Percentiles rank a stretch among this genome's conserved stretches.
Evolutionary conservation across 2,113 vertebrate species (phyloP).

Genomic region (Perca flavescens): DNA sequence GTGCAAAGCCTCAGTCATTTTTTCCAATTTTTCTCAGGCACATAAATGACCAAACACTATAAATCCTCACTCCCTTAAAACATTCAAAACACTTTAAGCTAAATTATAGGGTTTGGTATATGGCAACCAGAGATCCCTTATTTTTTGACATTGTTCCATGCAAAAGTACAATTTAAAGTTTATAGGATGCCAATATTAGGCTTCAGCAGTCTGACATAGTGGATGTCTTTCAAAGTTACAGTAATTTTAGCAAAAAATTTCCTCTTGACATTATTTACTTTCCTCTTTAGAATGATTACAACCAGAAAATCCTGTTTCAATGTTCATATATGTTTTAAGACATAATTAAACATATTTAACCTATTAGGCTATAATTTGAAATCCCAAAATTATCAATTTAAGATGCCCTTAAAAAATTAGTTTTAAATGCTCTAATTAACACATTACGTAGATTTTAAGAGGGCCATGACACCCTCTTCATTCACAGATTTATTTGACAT

Average conservation of each 20-base stretch:
- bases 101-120: not conserved
- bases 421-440: not conserved
- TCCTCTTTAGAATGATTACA: not conserved
- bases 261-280: not conserved
- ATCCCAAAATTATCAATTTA: not conserved
- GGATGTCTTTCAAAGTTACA: not conserved
- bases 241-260: not conserved
- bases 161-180: not conserved
- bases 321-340: not conserved
- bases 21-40: slow-evolving; percentile 52
- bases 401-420: not conserved
- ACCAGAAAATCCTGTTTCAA: not conserved
- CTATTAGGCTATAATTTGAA: not conserved
- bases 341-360: not conserved
- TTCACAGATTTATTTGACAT: not conserved
- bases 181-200: not conserved
- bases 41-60: slow-evolving; percentile 21
- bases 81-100: not conserved
- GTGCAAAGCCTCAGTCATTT: slow-evolving; percentile 46
- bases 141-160: not conserved
- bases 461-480: not conserved
- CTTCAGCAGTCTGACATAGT: not conserved
- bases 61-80: not conserved
- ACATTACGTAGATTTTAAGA: not conserved
- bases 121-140: not conserved